Base-by-base conservation (phyloP, 2,888 invertebrate species). In the Neuroscelio doddi region DNA sequence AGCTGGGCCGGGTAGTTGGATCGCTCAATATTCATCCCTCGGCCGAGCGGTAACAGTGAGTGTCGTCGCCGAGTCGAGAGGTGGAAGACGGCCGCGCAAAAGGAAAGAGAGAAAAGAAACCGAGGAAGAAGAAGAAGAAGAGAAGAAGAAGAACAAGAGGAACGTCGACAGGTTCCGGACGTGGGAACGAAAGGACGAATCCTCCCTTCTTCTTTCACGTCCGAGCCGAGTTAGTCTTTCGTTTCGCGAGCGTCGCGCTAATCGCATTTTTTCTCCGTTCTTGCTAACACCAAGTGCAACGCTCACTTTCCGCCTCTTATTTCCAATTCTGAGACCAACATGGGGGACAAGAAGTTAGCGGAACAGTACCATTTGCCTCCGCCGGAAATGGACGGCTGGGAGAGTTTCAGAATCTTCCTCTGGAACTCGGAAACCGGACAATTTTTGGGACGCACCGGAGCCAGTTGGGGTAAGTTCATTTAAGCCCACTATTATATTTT, bases 361-460 rank as follows among this genome's bases (percentile, higher is more conserved):
- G 89, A 92, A 84, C 92, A 92, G 86, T 93, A 90, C 86, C 94
- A 93, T 86, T 85, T 91, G 80, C 78, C 82, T 21, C 91, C 92
- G 74, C 92, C 92, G 66, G 91, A 92, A 83, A 89, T 94, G 78
- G 92, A 93, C 73, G 90, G 90, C 89, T 94, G 94, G 94, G 93
- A 94, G 86, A 89, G 91, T 79, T 92, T 95, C 87, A 90, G 89
- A 85, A 87, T 89, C 81, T 97, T 96, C 88, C 85, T 97, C 74
- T 97, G 93, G 92, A 95, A 97, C 88, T 90, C 93, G 76, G 95
- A 96, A 86, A 96, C 95, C 67, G 91, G 92, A 81, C 94, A 95
- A 87, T 91, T 96, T 85, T 88, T 97, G 77, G 97, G 97, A 77
- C 90, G 97, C 78, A 96, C 95, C 68, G 96, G 93, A 77, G 88